These are phyloP conservation scores for Gasterosteus aculeatus DNA, from an alignment of 2,113 vertebrate species.

Conservation along the genomic window DNA sequence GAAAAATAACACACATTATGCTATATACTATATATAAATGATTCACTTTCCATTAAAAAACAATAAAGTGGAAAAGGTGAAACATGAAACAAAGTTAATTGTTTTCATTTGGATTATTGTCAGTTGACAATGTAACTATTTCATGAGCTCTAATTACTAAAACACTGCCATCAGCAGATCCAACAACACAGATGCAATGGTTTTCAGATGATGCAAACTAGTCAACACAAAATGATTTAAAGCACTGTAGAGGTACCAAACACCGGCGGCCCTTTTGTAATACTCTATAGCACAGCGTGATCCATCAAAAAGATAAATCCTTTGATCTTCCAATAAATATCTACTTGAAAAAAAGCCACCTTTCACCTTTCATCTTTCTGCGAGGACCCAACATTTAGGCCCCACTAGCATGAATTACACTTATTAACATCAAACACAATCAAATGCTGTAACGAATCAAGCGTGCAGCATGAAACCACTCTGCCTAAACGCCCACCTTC, in stretches of 20 bases:
- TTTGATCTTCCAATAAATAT: conserved; percentile 1
- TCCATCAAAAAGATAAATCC: background rate
- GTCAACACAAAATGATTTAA: conserved; percentile 27
- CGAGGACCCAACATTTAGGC: conserved; percentile 9
- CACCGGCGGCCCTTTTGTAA: too few species aligned
- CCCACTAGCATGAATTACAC: conserved; percentile 7
- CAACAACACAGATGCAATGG: background rate
- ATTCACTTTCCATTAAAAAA: conserved; percentile 10
- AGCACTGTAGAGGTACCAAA: conserved; percentile 2
- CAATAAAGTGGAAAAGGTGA: background rate
- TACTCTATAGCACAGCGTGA: background rate
- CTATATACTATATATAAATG: conserved; percentile 16
- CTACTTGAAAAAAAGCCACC: background rate
- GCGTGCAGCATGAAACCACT: background rate
- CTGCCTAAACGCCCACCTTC: background rate
- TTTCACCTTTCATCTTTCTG: conserved; percentile 16
- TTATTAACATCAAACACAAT: conserved; percentile 3
- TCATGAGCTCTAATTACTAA: background rate
- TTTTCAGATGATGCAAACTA: conserved; percentile 32
- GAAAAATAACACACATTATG: background rate
- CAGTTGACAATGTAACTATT: background rate
- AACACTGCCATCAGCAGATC: conserved; percentile 14
- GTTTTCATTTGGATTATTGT: background rate
- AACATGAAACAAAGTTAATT: background rate
- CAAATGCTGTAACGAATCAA: background rate